A percentile compares a stretch with the other conserved stretches of the same genome.
phyloP scores from a whole-genome alignment of 2,888 invertebrate species.

The Mylabris sibirica region DNA sequence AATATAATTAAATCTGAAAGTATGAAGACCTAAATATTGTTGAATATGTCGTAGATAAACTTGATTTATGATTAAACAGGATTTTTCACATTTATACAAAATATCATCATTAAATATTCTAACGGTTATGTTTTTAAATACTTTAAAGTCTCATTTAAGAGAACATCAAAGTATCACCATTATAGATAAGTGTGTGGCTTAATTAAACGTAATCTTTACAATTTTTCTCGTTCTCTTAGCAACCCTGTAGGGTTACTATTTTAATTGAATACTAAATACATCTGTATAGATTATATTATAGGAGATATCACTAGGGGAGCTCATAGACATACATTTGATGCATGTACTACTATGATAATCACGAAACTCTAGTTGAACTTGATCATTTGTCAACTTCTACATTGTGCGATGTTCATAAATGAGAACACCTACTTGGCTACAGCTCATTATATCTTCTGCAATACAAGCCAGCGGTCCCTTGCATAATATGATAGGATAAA shows the following conservation, averaged over 20 bases:
- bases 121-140: background rate
- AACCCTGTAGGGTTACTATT: background rate
- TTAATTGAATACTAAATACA: background rate
- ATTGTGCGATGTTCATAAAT: slow-evolving; percentile 41
- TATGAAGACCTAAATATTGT: background rate
- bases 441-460: slow-evolving; percentile 39
- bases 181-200: background rate
- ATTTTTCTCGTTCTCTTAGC: background rate
- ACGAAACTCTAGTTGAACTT: slow-evolving; percentile 5
- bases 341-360: background rate
- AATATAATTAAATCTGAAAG: background rate
- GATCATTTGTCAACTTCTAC: slow-evolving; percentile 39
- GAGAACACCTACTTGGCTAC: slow-evolving; percentile 42
- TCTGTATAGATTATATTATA: background rate
- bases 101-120: background rate
- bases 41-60: background rate
- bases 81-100: background rate
- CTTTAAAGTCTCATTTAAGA: background rate
- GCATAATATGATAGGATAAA: slow-evolving; percentile 33
- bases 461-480: slow-evolving; percentile 31
- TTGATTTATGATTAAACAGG: background rate
- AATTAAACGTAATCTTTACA: background rate
- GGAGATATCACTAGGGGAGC: background rate
- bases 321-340: background rate
- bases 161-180: background rate